These are phyloP conservation scores for Margarornis squamiger DNA, from an alignment of 2,797 vertebrate genomes.

Conservation along the genomic window DNA sequence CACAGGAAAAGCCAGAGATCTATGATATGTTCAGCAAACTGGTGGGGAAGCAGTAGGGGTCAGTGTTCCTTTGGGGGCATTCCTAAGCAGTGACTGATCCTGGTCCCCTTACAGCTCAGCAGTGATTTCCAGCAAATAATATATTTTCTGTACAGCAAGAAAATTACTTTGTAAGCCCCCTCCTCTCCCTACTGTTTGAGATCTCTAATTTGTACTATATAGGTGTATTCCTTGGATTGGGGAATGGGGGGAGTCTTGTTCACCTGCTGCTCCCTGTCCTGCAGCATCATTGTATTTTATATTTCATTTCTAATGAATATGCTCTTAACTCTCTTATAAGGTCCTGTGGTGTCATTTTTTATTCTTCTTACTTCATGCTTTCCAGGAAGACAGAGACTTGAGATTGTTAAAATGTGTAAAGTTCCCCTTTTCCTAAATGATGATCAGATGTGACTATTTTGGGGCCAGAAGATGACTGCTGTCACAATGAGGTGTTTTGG, in stretches of 20 bases:
- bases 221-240: background rate
- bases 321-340: constrained; percentile 18
- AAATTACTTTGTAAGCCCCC: constrained; percentile 43
- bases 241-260: background rate
- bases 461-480: background rate
- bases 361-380: background rate
- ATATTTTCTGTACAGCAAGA: constrained; percentile 57
- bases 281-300: constrained; percentile 47
- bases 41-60: constrained; percentile 52
- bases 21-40: constrained; percentile 63
- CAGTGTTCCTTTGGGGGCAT: background rate
- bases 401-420: background rate
- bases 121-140: constrained; percentile 38
- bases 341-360: constrained; percentile 7
- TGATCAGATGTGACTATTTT: background rate
- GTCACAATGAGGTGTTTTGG: background rate
- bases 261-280: background rate
- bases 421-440: background rate
- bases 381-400: background rate
- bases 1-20: constrained; percentile 81
- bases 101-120: background rate
- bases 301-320: constrained; percentile 68
- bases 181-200: background rate
- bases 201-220: constrained; percentile 48
- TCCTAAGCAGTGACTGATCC: background rate